Conservation (phyloP, 1,140 invertebrate species). For the Homarus americanus region DNA sequence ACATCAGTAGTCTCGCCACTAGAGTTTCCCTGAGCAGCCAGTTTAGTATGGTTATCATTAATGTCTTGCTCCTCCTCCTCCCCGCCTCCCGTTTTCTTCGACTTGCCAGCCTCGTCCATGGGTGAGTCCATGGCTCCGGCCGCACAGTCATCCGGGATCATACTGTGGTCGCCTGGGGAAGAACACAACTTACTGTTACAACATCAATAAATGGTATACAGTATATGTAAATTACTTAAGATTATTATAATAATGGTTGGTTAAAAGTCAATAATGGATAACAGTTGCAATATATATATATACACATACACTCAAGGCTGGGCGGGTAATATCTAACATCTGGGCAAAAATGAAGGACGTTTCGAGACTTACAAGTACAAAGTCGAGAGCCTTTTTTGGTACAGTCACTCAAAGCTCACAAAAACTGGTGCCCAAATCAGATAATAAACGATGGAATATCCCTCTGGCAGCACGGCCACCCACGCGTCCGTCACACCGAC, state of each 20-base stretch:
- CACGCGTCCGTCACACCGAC: neutral
- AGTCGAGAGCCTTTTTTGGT: too few relatives aligned
- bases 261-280: too few relatives aligned
- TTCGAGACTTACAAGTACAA: too few relatives aligned
- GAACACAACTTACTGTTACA: neutral
- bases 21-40: neutral
- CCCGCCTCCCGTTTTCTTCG: constrained; percentile 52
- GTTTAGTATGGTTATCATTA: constrained; percentile 67
- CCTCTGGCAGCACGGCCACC: neutral
- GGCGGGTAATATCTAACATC: too few relatives aligned
- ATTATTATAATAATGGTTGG: too few relatives aligned
- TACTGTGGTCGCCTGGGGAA: constrained; percentile 53
- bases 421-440: neutral
- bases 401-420: too few relatives aligned
- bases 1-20: neutral
- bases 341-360: too few relatives aligned
- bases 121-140: constrained; percentile 69
- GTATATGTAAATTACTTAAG: too few relatives aligned
- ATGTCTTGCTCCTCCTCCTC: constrained; percentile 44
- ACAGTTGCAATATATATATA: too few relatives aligned
- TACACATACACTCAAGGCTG: too few relatives aligned
- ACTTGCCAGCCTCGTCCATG: constrained; percentile 51
- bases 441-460: neutral
- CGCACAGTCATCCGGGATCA: constrained; percentile 68
- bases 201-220: neutral